Conservation (phyloP, 1,140 invertebrate species). For the Rhopalosiphum maidis region DNA sequence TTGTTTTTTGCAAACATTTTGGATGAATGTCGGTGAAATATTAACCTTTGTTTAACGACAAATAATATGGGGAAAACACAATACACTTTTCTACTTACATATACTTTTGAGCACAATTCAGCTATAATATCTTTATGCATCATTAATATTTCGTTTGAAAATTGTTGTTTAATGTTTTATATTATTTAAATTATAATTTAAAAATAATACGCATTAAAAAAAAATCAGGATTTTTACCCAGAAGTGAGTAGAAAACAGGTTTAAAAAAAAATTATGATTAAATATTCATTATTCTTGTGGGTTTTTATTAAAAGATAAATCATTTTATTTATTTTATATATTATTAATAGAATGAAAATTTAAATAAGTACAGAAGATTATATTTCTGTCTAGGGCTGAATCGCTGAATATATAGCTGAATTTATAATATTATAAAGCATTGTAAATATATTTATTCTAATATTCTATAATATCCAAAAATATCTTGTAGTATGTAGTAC, state of each 20-base stretch:
- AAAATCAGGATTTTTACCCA: neutral
- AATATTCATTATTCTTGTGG: neutral
- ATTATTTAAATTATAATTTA: neutral
- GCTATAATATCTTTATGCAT: neutral
- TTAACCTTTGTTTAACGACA: too few species aligned
- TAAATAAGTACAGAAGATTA: neutral
- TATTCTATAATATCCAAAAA: too few species aligned
- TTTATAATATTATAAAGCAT: too few species aligned
- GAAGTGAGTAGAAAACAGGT: neutral
- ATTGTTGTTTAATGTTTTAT: neutral
- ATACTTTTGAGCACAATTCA: neutral
- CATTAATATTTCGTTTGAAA: neutral
- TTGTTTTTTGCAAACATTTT: too few species aligned
- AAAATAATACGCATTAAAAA: neutral
- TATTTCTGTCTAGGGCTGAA: neutral
- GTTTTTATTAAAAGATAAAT: neutral
- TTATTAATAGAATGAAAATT: neutral
- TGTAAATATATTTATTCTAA: too few species aligned
- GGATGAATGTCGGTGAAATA: too few species aligned
- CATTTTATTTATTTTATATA: neutral
- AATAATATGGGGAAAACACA: neutral
- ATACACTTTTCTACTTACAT: neutral
- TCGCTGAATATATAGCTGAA: too few species aligned
- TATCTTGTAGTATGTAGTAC: too few species aligned
- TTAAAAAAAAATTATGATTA: conserved; percentile 9